Conservation (phyloP, 2,797 vertebrate species). For the Pogonophryne albipinna region DNA sequence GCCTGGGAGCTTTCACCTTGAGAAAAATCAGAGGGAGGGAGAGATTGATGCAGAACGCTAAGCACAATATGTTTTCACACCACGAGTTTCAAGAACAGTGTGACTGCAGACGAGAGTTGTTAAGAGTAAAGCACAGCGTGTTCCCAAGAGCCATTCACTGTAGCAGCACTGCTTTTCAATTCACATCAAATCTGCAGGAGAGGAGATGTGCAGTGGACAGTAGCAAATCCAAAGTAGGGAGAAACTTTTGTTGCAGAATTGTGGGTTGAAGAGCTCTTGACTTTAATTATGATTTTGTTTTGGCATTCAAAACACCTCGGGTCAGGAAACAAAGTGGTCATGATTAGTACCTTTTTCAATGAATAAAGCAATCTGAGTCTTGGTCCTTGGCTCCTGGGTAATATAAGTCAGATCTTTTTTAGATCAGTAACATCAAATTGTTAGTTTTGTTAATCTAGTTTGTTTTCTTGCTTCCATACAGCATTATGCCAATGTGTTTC, state of each 20-base stretch:
- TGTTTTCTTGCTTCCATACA: too few species aligned
- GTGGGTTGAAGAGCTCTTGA: too few species aligned
- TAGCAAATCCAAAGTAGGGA: not conserved
- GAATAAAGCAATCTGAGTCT: too few species aligned
- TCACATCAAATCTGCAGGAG: constrained; percentile 38
- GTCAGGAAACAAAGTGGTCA: not conserved
- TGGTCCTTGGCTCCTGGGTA: not conserved
- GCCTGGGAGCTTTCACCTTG: constrained; percentile 33
- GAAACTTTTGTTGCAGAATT: not conserved
- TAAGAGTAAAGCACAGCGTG: constrained; percentile 52
- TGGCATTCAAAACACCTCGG: not conserved
- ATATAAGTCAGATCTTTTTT: too few species aligned
- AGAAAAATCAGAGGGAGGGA: constrained; percentile 23
- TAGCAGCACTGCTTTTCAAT: constrained; percentile 39
- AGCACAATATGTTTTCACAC: constrained; percentile 58
- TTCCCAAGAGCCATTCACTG: constrained; percentile 45
- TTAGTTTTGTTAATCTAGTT: too few species aligned
- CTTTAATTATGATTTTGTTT: not conserved
- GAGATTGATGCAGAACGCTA: constrained; percentile 47
- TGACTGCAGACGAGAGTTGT: constrained; percentile 39
- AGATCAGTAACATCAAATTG: too few species aligned
- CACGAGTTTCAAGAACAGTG: constrained; percentile 39
- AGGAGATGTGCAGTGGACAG: constrained; percentile 13
- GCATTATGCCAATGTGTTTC: too few species aligned
- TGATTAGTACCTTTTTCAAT: not conserved